Base-by-base conservation (phyloP, 2,797 vertebrate species). In the Calcarius lapponicus region DNA sequence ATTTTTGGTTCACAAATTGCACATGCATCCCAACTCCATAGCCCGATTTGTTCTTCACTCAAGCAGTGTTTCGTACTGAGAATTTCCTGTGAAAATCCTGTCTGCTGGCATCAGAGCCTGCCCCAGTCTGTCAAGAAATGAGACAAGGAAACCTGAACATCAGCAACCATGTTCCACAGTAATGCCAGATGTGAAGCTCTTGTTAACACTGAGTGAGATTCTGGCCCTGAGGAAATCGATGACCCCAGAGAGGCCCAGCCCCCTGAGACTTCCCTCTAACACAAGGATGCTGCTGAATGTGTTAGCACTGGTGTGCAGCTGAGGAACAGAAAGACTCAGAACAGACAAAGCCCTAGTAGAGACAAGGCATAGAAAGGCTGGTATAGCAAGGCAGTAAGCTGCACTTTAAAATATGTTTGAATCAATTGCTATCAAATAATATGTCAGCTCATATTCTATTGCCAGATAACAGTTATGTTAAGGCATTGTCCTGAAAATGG, bases 21-120 rank as follows among this genome's bases (percentile, higher is more conserved):
- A 32, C 0, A 0, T 31, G 12, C 72, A 40, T 65, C 47, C 32
- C 79, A 75, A 8, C 19, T 54, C 36, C 1, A 1, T 13, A 45
- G 34, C n/a, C 71, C 38, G 51, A 54, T 56, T 57, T 56, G 36
- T 36, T 82, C 40, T 73, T 87, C 36, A n/a, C 14, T 45, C 2
- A 1, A 64, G 13, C 56, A 42, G 17, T 28, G 14, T 32, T 67
- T 73, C 32, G 14, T 38, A 48, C 7, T 19, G 28, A 76, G 66
- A 65, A 26, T 25, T 73, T 29, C 32, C 36, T 1, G 2, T 16
- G 57, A 78, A 61, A 51, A 28, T 72, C 42, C 22, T n/a, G 58
- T 22, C 29, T 64, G 62, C 58, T 79, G 73, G 22, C 64, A 76
- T 25, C 29, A 79, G 62, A 70, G 17, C 34, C 24, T 28, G 54